phyloP scores from a whole-genome alignment of 2,113 vertebrate species.

The Macroglossus sobrinus region DNA sequence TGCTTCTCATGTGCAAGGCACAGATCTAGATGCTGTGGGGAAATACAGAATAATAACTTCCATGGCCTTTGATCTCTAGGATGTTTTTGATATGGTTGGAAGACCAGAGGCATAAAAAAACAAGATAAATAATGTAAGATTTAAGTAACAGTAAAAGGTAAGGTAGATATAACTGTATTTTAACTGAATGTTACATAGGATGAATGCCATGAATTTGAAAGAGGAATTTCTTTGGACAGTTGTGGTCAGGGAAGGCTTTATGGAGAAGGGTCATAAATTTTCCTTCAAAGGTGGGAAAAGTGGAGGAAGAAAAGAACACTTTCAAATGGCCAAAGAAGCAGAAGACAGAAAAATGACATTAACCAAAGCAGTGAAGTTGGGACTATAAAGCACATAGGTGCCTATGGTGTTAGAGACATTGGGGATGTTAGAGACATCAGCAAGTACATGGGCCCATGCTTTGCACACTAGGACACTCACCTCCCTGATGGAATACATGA shows the following conservation, averaged over 20 bases:
- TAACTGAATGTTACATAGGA: background rate
- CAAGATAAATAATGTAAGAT: background rate
- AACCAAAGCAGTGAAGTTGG: background rate
- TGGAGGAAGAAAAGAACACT: background rate
- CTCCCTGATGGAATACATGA: background rate
- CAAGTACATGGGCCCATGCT: no score
- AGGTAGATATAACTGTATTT: background rate
- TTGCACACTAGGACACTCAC: background rate
- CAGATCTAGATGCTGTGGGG: background rate
- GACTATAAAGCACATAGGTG: rapidly evolving
- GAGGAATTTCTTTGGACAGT: background rate
- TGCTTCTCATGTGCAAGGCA: background rate
- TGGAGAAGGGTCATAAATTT: background rate
- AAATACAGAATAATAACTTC: background rate
- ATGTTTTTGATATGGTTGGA: background rate
- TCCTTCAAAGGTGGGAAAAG: background rate
- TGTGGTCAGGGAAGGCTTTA: background rate
- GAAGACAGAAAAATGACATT: background rate
- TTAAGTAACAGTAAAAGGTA: background rate
- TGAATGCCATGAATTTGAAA: background rate
- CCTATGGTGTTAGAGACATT: background rate
- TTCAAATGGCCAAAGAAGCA: background rate
- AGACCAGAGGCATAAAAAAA: background rate
- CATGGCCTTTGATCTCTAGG: background rate
- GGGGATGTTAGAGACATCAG: background rate